phyloP scores from a whole-genome alignment of 2,113 vertebrate species.

The Urocynchramus pylzowi region DNA sequence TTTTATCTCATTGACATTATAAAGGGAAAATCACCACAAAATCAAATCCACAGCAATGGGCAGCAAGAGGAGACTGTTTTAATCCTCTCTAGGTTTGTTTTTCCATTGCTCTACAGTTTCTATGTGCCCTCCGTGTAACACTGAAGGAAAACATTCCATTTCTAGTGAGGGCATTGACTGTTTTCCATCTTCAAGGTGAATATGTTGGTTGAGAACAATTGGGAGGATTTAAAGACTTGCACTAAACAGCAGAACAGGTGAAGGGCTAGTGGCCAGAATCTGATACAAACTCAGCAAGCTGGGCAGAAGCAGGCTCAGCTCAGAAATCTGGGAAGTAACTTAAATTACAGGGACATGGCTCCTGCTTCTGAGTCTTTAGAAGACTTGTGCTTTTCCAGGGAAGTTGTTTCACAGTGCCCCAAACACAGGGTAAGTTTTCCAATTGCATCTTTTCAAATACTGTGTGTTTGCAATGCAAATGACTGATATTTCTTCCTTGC shows the following conservation, averaged over 20 bases:
- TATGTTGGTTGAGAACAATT: neutral
- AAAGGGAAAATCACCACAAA: neutral
- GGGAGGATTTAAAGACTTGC: neutral
- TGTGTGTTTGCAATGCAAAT: neutral
- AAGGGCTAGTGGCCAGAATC: neutral
- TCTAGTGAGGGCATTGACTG: neutral
- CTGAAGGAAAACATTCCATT: neutral
- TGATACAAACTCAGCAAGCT: neutral
- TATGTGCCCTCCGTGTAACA: neutral
- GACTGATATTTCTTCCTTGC: neutral
- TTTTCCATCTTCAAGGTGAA: neutral
- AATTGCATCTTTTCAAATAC: neutral
- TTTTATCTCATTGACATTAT: neutral
- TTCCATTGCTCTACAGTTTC: neutral
- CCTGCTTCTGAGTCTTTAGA: neutral
- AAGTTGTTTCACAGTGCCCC: neutral
- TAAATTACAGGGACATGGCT: neutral
- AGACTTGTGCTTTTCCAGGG: neutral
- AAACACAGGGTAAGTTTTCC: neutral
- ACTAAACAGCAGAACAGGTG: neutral
- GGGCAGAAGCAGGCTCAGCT: neutral
- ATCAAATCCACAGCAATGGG: neutral
- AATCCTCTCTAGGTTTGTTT: neutral
- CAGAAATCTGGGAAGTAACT: neutral
- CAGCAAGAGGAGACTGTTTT: neutral